Evolutionary conservation across 2,113 vertebrate genomes (phyloP).

Genomic region (Mustelus asterias): DNA sequence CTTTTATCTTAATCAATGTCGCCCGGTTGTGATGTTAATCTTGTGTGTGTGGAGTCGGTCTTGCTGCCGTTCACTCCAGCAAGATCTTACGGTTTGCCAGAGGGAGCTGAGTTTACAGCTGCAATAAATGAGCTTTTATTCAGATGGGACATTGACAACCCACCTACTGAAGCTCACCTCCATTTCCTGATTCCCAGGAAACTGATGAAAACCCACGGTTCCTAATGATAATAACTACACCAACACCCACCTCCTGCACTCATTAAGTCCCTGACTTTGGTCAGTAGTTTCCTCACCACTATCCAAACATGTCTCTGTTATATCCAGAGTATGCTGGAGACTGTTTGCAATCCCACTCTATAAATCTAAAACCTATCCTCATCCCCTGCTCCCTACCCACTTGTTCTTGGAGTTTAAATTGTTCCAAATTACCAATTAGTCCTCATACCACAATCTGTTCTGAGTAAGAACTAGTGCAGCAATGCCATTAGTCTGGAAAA

Average conservation of each 20-base stretch:
- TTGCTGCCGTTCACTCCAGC: too few species aligned
- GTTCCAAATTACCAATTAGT: not conserved
- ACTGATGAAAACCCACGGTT: not conserved
- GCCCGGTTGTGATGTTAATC: too few species aligned
- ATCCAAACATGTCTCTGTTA: not conserved
- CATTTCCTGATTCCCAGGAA: not conserved
- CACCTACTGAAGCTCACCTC: not conserved
- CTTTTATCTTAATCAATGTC: too few species aligned
- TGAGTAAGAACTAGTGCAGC: not conserved
- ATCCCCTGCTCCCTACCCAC: not conserved
- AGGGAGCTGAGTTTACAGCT: not conserved
- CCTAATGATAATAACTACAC: not conserved
- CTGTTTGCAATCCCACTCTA: not conserved
- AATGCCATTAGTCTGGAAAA: not conserved
- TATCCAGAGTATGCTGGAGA: not conserved
- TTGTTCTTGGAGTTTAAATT: not conserved
- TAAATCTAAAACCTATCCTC: not conserved
- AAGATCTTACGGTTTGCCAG: not conserved
- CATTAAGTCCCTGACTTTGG: not conserved
- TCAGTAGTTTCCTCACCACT: too few species aligned
- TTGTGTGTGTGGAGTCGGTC: too few species aligned
- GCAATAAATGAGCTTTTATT: not conserved
- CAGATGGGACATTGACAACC: not conserved
- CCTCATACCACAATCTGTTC: not conserved
- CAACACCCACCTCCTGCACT: not conserved